Evolutionary conservation across 1,140 invertebrate species (phyloP).

Genomic region (Leptestheria dahalacensis): DNA sequence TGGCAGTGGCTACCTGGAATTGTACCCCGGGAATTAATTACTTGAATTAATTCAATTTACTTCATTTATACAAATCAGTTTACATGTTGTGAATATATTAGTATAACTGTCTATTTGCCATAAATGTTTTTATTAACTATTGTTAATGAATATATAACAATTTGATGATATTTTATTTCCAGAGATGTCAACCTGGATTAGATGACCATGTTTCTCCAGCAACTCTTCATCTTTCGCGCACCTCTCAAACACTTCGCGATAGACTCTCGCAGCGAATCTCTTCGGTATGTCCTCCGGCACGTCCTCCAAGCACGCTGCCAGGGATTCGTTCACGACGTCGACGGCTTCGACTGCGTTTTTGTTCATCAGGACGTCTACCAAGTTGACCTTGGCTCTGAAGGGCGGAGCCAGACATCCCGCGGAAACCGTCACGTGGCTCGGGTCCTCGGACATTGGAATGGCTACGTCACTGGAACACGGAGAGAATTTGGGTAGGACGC

Average conservation of each 20-base stretch:
- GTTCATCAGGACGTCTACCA: background rate
- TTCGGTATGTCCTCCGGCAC: background rate
- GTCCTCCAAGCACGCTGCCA: background rate
- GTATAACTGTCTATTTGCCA: no score
- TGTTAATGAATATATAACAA: no score
- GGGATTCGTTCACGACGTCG: background rate
- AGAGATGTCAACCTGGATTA: slow-evolving; percentile 10
- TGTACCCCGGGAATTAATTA: background rate
- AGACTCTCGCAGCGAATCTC: background rate
- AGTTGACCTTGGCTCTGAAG: background rate
- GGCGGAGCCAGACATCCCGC: slow-evolving; percentile 9
- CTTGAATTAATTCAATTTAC: background rate
- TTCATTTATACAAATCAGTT: no score
- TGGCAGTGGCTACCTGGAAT: slow-evolving; percentile 2
- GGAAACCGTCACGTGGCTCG: background rate
- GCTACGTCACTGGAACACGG: slow-evolving; percentile 46
- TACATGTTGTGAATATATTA: no score
- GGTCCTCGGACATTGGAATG: slow-evolving; percentile 37
- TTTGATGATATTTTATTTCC: background rate
- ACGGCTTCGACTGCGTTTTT: background rate
- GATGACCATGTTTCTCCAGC: slow-evolving; percentile 9
- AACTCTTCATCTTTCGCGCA: slow-evolving; percentile 10
- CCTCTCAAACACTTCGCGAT: background rate
- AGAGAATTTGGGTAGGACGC: slow-evolving; percentile 41
- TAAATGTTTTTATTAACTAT: no score